Base-by-base conservation (phyloP, 2,113 vertebrate genomes). In the Nibea coibor region DNA sequence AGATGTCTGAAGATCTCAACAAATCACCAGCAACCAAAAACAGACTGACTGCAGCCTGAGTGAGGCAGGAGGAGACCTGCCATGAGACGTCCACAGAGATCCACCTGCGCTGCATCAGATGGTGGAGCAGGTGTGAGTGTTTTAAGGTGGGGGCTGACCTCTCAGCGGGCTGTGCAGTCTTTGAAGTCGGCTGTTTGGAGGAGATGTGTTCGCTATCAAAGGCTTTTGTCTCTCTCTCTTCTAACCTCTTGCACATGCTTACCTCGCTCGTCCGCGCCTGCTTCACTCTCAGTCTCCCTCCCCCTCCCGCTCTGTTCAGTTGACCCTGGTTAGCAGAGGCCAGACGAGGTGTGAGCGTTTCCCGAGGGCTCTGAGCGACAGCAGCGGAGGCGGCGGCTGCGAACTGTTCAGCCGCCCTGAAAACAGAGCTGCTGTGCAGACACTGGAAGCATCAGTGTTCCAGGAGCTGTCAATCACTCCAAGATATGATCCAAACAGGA, bases 291-390 rank as follows among this genome's bases (percentile, higher is more conserved):
- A 1, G 10, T 24, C 22, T 0, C 14, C 28, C 1, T n/a, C n/a
- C n/a, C n/a, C n/a, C 20, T 10, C 16, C 5, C 31, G 7, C 51
- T 12, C 68, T 50, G 63, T 39, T 63, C 15, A 1, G 35, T 48
- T 76, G 72, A 78, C 74, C 73, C 77, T 4, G 62, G 67, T 62
- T 81, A 85, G 83, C 73, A 6, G 74, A 78, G 80, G n/a, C n/a
- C n/a, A 75, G 85, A 87, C 62, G 78, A 84, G 72, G 84, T 80
- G 81, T 85, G 82, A 85, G 66, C 75, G 85, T 67, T 78, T 83
- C 73, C 82, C 59, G 24, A 42, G 80, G 80, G 61, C 69, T 78
- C 26, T 65, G 63, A 89, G 76, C 83, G 85, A 81, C 80, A 80
- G 72, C 66, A 54, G 42, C 77, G 50, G n/a, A 22, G 28, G 80